Evolutionary conservation across 1,140 invertebrate genomes (phyloP).

Genomic region (Neodiprion pinetum): DNA sequence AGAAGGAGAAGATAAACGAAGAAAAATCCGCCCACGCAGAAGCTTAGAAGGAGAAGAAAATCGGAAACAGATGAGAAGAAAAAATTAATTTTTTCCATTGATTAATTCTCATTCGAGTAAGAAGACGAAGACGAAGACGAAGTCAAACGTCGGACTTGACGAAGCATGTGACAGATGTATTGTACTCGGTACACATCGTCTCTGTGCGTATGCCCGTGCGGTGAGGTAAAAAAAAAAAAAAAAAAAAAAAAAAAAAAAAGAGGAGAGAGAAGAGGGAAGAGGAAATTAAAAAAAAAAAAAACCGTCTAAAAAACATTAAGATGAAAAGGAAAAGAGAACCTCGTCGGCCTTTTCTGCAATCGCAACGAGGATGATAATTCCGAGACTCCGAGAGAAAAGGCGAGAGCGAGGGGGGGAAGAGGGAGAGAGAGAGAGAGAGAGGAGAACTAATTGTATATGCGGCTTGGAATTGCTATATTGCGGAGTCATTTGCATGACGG

Average conservation of each 20-base stretch:
- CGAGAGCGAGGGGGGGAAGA: not conserved
- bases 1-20: too few species aligned
- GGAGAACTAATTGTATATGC: not conserved
- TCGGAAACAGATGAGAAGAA: too few species aligned
- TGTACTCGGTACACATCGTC: too few species aligned
- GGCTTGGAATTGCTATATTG: not conserved
- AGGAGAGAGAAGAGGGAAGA: constrained; percentile 9
- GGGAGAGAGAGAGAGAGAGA: not conserved
- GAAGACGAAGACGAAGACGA: too few species aligned
- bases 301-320: constrained; percentile 11
- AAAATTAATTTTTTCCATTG: too few species aligned
- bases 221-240: constrained; percentile 11
- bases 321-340: not conserved
- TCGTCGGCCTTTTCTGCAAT: not conserved
- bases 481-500: not conserved
- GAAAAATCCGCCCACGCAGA: too few species aligned
- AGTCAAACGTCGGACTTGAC: too few species aligned
- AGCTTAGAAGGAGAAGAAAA: too few species aligned
- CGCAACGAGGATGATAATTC: not conserved
- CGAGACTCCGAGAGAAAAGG: not conserved
- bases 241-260: constrained; percentile 12
- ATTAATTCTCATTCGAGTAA: too few species aligned
- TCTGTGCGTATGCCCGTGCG: too few species aligned
- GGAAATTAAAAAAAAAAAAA: constrained; percentile 10
- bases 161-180: too few species aligned